Conservation (phyloP, 2,113 vertebrate genomes). For the Anguilla japonica region DNA sequence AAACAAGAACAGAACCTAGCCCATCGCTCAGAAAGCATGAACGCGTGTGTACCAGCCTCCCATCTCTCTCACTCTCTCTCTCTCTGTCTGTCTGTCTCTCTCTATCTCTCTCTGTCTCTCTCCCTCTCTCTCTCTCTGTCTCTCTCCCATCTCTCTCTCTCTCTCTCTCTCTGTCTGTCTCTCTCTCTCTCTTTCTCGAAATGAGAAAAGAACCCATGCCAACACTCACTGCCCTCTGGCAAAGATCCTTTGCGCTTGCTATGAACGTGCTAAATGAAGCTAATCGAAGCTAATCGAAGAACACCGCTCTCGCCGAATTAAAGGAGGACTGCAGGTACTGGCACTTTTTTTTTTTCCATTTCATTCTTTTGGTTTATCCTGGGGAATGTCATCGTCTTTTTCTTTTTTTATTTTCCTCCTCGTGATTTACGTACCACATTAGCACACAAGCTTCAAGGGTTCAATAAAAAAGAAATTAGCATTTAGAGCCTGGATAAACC, state of each 20-base stretch:
- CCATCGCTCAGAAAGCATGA: slow-evolving; percentile 3
- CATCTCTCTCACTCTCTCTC: not conserved
- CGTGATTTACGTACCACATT: not conserved
- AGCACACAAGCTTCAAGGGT: not conserved
- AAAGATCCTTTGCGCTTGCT: not conserved
- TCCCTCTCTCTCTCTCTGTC: not conserved
- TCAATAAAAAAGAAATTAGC: not conserved
- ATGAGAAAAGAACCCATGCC: not conserved
- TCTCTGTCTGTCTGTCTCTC: not conserved
- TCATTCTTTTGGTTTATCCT: not conserved
- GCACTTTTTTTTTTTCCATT: not conserved
- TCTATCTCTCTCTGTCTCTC: not conserved
- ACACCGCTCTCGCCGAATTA: not conserved
- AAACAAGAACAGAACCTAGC: not conserved
- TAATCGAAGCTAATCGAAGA: no score
- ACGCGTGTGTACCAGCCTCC: not conserved
- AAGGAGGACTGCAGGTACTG: not conserved
- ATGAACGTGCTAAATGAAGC: not conserved
- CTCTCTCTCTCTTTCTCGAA: no score
- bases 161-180: not conserved
- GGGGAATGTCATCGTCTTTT: not conserved
- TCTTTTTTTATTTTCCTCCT: not conserved
- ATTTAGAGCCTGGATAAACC: not conserved
- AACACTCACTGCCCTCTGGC: not conserved
- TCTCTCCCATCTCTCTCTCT: not conserved